Base-by-base conservation (phyloP, 2,888 invertebrate species). In the Anorthoa munda region DNA sequence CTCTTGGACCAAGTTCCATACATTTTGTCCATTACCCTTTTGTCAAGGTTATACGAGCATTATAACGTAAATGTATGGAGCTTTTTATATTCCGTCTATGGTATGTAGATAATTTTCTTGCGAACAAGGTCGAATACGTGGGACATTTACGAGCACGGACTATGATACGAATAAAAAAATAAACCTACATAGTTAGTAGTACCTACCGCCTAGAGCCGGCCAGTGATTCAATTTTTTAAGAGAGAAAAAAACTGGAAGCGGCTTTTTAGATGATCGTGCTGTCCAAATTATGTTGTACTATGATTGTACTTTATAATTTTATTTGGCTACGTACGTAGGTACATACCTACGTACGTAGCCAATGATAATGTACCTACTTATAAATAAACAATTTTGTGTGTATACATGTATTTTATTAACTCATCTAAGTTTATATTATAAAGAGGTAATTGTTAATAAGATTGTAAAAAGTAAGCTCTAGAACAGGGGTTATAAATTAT, bases 171-270 rank as follows among this genome's bases (percentile, higher is more conserved):
- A 21, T 50, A 65, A 69, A 81, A 56, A 58, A 75, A 67, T 26
- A 50, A 76, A 67, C 77, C 71, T 53, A 68, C 65, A 61, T 68
- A 26, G 48, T 65, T 71, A 18, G 18, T 53, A 53, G 56, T 61
- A 65, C 53, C 64, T 61, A 65, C 53, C 64, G 56, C 60, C 26
- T 48, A 60, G 26, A 65, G 67, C 71, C 56, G 56, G 77, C 26
- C 71, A 70, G 39, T 58, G 56, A 76, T 55, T 60, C 63, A 53
- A 66, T 39, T 70, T 51, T 4, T 39, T 9, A 39, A 39, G 9
- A 9, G 12, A 56, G 0, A 26, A 31, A 66, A 63, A 75, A 67
- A 53, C 55, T 68, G 39, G 48, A 46, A n/a, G n/a, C 17, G 13
- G 4, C 11, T 26, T 63, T 64, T 81, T 50, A 26, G 21, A 11